These are phyloP conservation scores for Coenonympha glycerion DNA, from an alignment of 2,888 invertebrate genomes.

Conservation along the genomic window DNA sequence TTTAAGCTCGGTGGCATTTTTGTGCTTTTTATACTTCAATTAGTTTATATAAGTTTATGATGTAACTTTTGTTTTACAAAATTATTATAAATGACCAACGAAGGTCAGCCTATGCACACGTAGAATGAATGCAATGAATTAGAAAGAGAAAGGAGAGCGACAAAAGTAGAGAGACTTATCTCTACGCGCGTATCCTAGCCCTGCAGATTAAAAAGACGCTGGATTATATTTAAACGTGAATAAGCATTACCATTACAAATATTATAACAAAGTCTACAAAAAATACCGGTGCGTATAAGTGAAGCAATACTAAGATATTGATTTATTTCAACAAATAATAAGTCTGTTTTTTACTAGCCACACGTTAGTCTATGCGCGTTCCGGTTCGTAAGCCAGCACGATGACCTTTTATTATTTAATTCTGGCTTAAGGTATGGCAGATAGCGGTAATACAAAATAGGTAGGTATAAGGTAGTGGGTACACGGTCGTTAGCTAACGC, in stretches of 20 bases:
- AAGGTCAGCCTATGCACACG: too few relatives aligned
- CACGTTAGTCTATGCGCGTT: conserved; percentile 64
- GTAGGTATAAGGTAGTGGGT: too few relatives aligned
- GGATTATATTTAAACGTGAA: neutral
- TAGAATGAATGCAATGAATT: too few relatives aligned
- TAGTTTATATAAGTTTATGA: too few relatives aligned
- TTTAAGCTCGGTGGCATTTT: too few relatives aligned
- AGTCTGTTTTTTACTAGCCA: conserved; percentile 59
- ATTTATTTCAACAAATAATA: conserved; percentile 49
- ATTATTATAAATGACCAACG: neutral
- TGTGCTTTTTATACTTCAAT: too few relatives aligned
- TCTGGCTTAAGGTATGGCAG: conserved; percentile 36
- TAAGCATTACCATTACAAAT: neutral
- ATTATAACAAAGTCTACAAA: neutral
- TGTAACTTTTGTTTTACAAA: too few relatives aligned
- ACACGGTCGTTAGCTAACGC: too few relatives aligned
- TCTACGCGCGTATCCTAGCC: too few relatives aligned
- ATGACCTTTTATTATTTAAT: conserved; percentile 70
- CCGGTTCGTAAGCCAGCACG: conserved; percentile 71
- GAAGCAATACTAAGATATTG: conserved; percentile 26
- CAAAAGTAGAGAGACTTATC: too few relatives aligned
- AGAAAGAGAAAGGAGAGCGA: too few relatives aligned
- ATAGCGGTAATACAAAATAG: conserved; percentile 35
- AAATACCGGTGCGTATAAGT: conserved; percentile 14
- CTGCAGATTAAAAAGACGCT: neutral